Evolutionary conservation across 2,113 vertebrate genomes (phyloP), one percentile per base, ranked within the genome.

Genomic region (Gopherus flavomarginatus): DNA sequence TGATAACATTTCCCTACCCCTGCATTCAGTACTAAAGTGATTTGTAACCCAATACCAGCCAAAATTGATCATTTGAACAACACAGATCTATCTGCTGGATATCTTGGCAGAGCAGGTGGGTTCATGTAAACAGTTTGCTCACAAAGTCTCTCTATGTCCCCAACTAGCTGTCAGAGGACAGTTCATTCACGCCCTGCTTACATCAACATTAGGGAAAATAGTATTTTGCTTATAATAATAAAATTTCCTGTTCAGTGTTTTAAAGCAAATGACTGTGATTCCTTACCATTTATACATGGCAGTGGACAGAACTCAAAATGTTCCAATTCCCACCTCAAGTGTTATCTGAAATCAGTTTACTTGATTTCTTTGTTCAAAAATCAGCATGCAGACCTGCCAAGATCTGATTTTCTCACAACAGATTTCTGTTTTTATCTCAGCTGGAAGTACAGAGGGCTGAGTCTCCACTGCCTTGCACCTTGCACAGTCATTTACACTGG

Each of bases 341-440:
- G 92, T 93, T 93, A 87, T 29, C 19, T 85, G 90, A 79, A 47
- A 26, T 72, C 87, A 75, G 57, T 35, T 16, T 44, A 12, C 69
- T 88, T 87, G n/a, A 47, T 50, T 14, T 78, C 52, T 56, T 78
- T 90, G 17, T 83, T 95, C 79, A 35, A 62, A 88, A 93, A 90
- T 72, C 65, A 83, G 12, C 9, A 24, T 50, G 57, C 52, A 93
- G 72, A 22, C 17, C n/a, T 85, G 90, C 47, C 44, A n/a, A 7
- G 4, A 86, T 93, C 83, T 47, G 31, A 62, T 93, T 94, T 91
- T 92, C 12, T 85, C 47, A 84, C 26, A 35, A 75, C 90, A 87
- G 54, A 72, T 21, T 90, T 88, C 6, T 27, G 78, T 29, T 26
- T 42, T 93, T 1, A 9, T 65, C 82, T 91, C 27, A 12, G n/a